phyloP scores from a whole-genome alignment of 2,888 invertebrate species.

The Drosophila melanosoma region DNA sequence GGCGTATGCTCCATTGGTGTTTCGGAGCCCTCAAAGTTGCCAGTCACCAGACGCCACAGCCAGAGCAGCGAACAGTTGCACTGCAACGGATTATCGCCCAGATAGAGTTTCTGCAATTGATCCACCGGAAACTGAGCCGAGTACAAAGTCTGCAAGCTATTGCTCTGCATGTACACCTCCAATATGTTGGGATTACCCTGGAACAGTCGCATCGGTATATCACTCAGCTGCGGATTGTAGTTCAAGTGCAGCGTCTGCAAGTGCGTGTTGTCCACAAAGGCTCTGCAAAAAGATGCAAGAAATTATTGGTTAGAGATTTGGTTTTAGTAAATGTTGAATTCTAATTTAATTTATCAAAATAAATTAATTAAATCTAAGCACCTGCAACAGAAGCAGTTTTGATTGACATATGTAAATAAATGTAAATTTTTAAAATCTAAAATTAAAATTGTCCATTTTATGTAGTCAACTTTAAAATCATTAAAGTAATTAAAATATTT shows the following conservation, averaged over 20 bases:
- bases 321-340: neutral
- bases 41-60: conserved; percentile 90
- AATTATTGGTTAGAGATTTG: neutral
- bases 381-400: neutral
- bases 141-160: conserved; percentile 90
- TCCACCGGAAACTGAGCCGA: conserved; percentile 94
- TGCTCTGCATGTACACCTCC: conserved; percentile 91
- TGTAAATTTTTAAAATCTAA: too few relatives aligned
- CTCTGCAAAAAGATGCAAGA: conserved; percentile 84
- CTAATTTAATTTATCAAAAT: neutral
- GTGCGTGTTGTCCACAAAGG: conserved; percentile 94
- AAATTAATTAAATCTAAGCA: neutral
- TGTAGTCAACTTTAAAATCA: neutral
- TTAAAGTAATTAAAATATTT: neutral
- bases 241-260: conserved; percentile 92
- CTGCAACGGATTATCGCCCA: conserved; percentile 93
- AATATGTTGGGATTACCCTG: conserved; percentile 92
- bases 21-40: conserved; percentile 81
- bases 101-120: conserved; percentile 89
- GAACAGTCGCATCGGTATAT: conserved; percentile 92
- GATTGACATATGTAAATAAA: too few relatives aligned
- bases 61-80: conserved; percentile 95
- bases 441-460: too few relatives aligned
- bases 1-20: conserved; percentile 58
- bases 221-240: conserved; percentile 90